A percentile compares a stretch with the other conserved stretches of the same genome.
phyloP scores from a whole-genome alignment of 2,888 invertebrate species.

The Adelognathus sp. region DNA sequence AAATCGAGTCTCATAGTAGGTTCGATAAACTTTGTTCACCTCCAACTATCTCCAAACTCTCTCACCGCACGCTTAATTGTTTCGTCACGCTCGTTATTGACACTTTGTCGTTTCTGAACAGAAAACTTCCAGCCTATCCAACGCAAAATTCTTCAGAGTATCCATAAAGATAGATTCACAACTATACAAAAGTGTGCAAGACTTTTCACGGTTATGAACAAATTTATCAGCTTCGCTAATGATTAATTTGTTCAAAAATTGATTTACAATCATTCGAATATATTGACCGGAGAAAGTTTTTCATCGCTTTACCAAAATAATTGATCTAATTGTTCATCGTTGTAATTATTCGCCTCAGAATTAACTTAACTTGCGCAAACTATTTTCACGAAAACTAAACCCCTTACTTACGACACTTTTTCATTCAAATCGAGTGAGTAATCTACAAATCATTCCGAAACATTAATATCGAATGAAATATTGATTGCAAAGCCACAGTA shows the following conservation, averaged over 20 bases:
- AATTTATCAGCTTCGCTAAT: background rate
- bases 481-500: too few species aligned
- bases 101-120: too few species aligned
- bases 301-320: background rate
- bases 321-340: too few species aligned
- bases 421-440: too few species aligned
- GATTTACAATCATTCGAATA: too few species aligned
- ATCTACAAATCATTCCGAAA: too few species aligned
- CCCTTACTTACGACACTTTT: too few species aligned
- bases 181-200: background rate
- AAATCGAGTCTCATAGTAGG: background rate
- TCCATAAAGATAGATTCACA: background rate
- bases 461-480: too few species aligned
- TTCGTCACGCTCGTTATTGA: background rate
- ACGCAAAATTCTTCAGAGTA: background rate
- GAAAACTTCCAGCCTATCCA: background rate
- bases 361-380: too few species aligned
- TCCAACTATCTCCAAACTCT: slow-evolving; percentile 1
- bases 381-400: too few species aligned
- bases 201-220: background rate
- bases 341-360: too few species aligned
- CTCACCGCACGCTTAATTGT: background rate
- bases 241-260: background rate
- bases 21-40: slow-evolving; percentile 17
- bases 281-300: background rate